Conservation (phyloP, 2,888 invertebrate species). For the Drosophila glabriapex region DNA sequence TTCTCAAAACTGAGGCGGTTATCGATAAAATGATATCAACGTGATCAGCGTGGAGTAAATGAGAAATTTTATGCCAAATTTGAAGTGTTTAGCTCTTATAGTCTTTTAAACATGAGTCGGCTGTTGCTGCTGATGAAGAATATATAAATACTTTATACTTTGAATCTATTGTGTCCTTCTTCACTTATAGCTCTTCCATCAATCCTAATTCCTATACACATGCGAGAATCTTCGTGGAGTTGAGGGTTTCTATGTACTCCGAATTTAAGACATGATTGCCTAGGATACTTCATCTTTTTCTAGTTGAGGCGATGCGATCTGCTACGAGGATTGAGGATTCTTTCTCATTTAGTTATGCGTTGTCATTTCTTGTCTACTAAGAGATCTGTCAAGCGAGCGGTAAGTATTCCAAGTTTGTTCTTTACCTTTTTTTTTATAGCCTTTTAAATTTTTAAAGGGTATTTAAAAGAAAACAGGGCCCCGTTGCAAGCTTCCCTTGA, state of each 20-base stretch:
- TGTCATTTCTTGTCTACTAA: too few relatives aligned
- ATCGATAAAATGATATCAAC: neutral
- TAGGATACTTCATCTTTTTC: too few relatives aligned
- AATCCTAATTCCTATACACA: too few relatives aligned
- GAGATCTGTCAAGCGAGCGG: too few relatives aligned
- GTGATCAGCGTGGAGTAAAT: too few relatives aligned
- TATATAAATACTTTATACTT: neutral
- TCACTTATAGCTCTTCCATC: neutral
- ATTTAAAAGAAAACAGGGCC: slow-evolving; percentile 6
- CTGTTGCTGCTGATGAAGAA: neutral
- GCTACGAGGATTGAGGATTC: neutral
- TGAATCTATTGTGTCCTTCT: neutral
- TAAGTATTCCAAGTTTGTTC: neutral
- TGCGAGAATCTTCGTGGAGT: neutral
- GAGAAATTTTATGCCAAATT: too few relatives aligned
- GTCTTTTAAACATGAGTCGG: too few relatives aligned
- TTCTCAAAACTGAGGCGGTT: too few relatives aligned
- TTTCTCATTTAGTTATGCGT: neutral
- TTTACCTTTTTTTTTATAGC: neutral
- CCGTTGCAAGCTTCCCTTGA: neutral
- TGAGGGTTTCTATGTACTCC: neutral
- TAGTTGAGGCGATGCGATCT: neutral
- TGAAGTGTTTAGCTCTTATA: too few relatives aligned
- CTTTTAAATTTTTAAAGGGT: neutral
- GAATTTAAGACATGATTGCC: too few relatives aligned